These are phyloP conservation scores for Mactromeris polynyma DNA, from an alignment of 2,888 invertebrate genomes.

Conservation along the genomic window DNA sequence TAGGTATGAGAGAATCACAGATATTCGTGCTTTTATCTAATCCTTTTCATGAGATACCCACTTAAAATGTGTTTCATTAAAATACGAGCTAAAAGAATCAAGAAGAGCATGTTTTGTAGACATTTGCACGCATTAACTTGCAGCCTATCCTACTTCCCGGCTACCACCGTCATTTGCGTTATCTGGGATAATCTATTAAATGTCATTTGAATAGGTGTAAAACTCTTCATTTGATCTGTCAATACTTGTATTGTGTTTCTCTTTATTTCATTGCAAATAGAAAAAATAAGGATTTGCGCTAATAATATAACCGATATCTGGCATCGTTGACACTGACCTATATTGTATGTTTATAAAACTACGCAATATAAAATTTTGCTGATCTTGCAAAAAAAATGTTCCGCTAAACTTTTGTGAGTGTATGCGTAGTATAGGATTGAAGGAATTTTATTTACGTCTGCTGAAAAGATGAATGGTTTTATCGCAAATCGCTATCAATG, in stretches of 20 bases:
- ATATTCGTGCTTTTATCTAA: background rate
- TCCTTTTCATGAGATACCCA: background rate
- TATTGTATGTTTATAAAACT: slow-evolving; percentile 24
- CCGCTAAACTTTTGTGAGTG: slow-evolving; percentile 24
- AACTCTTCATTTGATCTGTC: background rate
- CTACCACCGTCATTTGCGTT: background rate
- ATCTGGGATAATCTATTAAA: background rate
- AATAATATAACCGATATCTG: background rate
- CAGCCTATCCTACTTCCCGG: background rate
- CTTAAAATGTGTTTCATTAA: background rate
- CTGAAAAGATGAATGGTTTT: slow-evolving; percentile 51
- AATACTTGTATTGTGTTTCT: background rate
- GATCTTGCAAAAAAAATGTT: slow-evolving; percentile 38
- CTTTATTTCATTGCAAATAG: background rate
- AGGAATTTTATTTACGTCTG: slow-evolving; percentile 59
- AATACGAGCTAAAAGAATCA: background rate
- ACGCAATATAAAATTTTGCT: slow-evolving; percentile 55
- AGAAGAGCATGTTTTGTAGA: background rate
- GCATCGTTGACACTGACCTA: slow-evolving; percentile 35
- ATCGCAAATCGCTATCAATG: slow-evolving; percentile 33
- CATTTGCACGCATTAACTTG: background rate
- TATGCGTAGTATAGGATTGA: slow-evolving; percentile 42
- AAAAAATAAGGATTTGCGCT: background rate
- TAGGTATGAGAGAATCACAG: background rate
- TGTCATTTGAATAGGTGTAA: slow-evolving; percentile 5